Evolutionary conservation across 1,140 invertebrate species (phyloP).

Genomic region (Halictus rubicundus): DNA sequence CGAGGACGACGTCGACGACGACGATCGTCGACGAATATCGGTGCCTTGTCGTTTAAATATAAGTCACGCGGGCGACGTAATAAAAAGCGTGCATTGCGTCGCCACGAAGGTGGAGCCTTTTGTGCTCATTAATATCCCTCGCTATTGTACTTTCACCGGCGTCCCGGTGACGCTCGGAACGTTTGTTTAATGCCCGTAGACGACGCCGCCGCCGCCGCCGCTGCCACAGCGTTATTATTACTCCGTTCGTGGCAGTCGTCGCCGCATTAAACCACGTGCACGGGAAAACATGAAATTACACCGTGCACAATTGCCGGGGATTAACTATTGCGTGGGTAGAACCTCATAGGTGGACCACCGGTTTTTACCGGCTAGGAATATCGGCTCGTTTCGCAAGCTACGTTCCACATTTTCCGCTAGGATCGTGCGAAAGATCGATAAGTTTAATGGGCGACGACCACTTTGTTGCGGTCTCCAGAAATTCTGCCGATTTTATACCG

Average conservation of each 20-base stretch:
- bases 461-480: not conserved
- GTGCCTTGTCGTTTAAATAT: slow-evolving; percentile 32
- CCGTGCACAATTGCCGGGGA: slow-evolving; percentile 11
- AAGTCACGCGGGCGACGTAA: slow-evolving; percentile 38
- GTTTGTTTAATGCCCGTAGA: slow-evolving; percentile 24
- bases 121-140: slow-evolving; percentile 30
- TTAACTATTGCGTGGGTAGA: slow-evolving; percentile 1
- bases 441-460: not conserved
- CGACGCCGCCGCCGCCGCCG: not conserved
- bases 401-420: not conserved
- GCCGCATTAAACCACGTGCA: not conserved
- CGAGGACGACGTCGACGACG: slow-evolving; percentile 14
- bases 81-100: slow-evolving; percentile 36
- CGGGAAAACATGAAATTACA: not conserved
- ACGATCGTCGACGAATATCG: not conserved
- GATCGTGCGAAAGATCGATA: not conserved
- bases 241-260: not conserved
- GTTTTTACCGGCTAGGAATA: not conserved
- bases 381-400: not conserved
- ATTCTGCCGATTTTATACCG: no score
- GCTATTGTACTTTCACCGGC: slow-evolving; percentile 36
- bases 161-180: slow-evolving; percentile 10
- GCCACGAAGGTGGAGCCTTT: slow-evolving; percentile 36
- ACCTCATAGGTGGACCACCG: not conserved
- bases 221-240: slow-evolving; percentile 28